Percentiles rank a stretch among this genome's conserved stretches.
Evolutionary conservation across 2,113 vertebrate species (phyloP).

Genomic region (Smithornis capensis): DNA sequence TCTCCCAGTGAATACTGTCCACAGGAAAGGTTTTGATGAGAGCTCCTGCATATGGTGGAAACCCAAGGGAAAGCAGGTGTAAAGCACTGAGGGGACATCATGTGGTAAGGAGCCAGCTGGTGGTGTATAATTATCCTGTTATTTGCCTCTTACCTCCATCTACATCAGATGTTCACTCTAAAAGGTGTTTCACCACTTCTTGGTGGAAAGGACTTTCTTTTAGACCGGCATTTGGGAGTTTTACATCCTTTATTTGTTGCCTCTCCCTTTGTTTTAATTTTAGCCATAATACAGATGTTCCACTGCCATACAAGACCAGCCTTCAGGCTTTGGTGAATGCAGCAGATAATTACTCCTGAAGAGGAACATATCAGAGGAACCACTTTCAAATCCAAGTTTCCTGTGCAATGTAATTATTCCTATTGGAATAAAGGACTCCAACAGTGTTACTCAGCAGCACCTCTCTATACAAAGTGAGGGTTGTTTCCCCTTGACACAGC

Average conservation of each 20-base stretch:
- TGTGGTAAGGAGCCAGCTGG: background rate
- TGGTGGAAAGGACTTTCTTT: background rate
- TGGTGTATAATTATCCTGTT: background rate
- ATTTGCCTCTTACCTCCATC: background rate
- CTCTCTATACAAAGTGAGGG: conserved; percentile 19
- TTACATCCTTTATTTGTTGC: background rate
- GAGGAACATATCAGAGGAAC: conserved; percentile 49
- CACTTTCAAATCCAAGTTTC: conserved; percentile 56
- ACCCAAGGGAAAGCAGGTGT: background rate
- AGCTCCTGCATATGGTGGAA: background rate
- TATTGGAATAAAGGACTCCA: conserved; percentile 48
- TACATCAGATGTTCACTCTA: background rate
- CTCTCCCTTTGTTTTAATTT: background rate
- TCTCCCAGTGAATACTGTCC: background rate
- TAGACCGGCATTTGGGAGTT: background rate
- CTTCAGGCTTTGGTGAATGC: conserved; percentile 8
- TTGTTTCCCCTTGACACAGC: conserved; percentile 16
- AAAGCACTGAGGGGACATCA: background rate
- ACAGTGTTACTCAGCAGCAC: conserved; percentile 22
- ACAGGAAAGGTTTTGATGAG: background rate
- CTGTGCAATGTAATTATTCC: conserved; percentile 50
- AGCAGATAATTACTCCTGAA: conserved; percentile 30
- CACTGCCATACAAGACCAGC: background rate
- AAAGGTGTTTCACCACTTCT: background rate
- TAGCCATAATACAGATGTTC: background rate